A percentile compares a stretch with the other conserved stretches of the same genome.
These are phyloP conservation scores for Garra rufa DNA, from an alignment of 2,113 vertebrate genomes.

Conservation along the genomic window DNA sequence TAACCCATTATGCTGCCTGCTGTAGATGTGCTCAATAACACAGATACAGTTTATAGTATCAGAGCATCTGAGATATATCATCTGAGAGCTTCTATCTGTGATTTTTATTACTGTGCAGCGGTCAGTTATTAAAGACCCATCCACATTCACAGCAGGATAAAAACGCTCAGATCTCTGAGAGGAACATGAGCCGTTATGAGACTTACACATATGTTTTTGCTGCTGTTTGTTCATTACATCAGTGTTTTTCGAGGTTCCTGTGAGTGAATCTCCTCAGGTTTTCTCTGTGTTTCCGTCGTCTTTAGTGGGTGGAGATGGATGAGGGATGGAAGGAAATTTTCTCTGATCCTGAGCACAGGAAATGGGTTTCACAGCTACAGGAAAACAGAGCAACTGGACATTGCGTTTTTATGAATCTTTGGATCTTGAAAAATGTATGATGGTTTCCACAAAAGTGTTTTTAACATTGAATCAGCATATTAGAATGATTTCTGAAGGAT, in stretches of 20 bases:
- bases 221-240: not conserved
- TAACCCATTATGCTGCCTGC: not conserved
- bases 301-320: constrained; percentile 30
- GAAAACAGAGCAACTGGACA: not conserved
- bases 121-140: too few species aligned
- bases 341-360: too few species aligned
- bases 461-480: too few species aligned
- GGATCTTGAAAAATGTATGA: too few species aligned
- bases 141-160: not conserved
- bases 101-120: too few species aligned
- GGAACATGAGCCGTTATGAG: not conserved
- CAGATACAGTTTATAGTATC: not conserved
- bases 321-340: too few species aligned
- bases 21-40: not conserved
- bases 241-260: not conserved
- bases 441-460: too few species aligned
- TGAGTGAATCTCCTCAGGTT: not conserved
- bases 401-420: too few species aligned
- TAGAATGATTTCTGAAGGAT: too few species aligned
- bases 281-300: not conserved
- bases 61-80: not conserved
- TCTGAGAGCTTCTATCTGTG: not conserved
- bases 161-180: not conserved
- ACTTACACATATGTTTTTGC: not conserved
- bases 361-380: not conserved